These are phyloP conservation scores for Phymanthus crucifer DNA, from an alignment of 92 coral and sea anemone species.

Conservation along the genomic window DNA sequence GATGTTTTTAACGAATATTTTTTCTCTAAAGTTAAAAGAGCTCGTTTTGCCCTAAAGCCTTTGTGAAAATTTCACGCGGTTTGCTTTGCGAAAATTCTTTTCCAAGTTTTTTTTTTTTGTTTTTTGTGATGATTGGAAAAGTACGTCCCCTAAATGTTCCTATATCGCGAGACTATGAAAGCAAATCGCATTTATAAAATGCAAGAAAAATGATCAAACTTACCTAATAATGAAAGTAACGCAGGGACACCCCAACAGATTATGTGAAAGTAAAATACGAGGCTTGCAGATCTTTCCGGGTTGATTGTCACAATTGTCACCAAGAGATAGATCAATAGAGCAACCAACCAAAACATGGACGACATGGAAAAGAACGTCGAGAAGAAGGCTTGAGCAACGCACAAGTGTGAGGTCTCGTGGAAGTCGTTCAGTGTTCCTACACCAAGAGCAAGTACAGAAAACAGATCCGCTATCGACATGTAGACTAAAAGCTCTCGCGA, in stretches of 20 bases:
- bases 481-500: conserved; percentile 45
- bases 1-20: too few relatives aligned
- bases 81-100: too few relatives aligned
- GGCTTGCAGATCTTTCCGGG: conserved; percentile 35
- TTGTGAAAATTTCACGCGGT: too few relatives aligned
- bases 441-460: conserved; percentile 13
- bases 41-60: too few relatives aligned
- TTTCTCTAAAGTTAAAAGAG: too few relatives aligned
- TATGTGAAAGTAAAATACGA: conserved; percentile 32
- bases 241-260: conserved; percentile 44
- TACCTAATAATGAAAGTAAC: conserved; percentile 10
- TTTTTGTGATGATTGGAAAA: too few relatives aligned
- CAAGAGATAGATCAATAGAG: conserved; percentile 37
- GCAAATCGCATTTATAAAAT: too few relatives aligned
- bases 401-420: neutral
- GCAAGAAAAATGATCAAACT: too few relatives aligned
- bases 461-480: conserved; percentile 50
- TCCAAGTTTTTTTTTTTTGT: too few relatives aligned
- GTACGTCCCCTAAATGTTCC: too few relatives aligned
- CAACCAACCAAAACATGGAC: conserved; percentile 50
- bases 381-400: conserved; percentile 41
- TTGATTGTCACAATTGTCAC: conserved; percentile 36
- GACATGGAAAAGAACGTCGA: conserved; percentile 38
- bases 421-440: conserved; percentile 18
- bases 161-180: too few relatives aligned